Percentiles rank a stretch among this genome's conserved stretches.
Evolutionary conservation across 2,797 vertebrate species (phyloP).

Genomic region (Neosilurus mollespiculum): DNA sequence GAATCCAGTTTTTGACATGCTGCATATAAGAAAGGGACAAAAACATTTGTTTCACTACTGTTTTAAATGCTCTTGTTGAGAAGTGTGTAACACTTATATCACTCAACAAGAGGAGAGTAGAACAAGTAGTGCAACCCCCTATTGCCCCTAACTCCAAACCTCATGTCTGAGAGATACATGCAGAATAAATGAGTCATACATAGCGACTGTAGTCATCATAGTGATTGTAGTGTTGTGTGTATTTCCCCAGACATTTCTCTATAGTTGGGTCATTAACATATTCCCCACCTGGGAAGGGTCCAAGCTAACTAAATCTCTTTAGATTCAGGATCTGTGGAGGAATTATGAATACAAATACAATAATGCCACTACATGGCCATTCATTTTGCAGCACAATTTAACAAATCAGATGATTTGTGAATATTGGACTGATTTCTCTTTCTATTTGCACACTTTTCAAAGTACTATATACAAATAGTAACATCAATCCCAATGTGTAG

Average conservation of each 20-base stretch:
- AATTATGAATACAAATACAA: background rate
- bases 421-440: background rate
- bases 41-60: background rate
- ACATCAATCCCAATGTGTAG: background rate
- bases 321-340: background rate
- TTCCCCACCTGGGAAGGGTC: background rate
- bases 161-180: background rate
- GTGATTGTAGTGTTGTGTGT: background rate
- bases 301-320: background rate
- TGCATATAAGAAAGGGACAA: background rate
- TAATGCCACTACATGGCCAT: background rate
- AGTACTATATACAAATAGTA: background rate
- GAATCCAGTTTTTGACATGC: conserved; percentile 16
- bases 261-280: background rate
- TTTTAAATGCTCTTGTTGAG: conserved; percentile 14
- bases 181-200: background rate
- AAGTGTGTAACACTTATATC: background rate
- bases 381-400: background rate
- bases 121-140: background rate
- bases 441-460: background rate
- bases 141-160: background rate
- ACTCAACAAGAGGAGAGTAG: background rate
- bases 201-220: no score
- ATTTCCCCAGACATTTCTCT: no score
- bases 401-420: background rate